Percentiles rank a stretch among this genome's conserved stretches.
These are phyloP conservation scores for Choloepus didactylus DNA, from an alignment of 2,797 vertebrate species.

Conservation along the genomic window DNA sequence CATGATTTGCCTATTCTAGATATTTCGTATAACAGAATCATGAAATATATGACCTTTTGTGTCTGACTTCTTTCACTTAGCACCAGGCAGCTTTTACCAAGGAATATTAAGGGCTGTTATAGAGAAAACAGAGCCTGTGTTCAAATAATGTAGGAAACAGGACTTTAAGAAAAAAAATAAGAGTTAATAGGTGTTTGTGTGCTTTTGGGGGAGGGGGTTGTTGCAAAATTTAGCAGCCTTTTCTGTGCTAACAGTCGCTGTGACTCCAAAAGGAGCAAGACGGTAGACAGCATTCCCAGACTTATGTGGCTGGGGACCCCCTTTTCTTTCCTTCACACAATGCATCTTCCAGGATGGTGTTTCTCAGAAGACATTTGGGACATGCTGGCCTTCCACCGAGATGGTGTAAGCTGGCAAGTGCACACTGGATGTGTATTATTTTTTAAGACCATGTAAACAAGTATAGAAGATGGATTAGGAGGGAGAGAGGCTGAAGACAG, in stretches of 20 bases:
- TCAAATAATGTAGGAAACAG: not conserved
- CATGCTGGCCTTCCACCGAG: not conserved
- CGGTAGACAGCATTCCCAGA: not conserved
- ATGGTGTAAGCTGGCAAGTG: not conserved
- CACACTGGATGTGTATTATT: not conserved
- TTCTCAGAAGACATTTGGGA: conserved; percentile 3
- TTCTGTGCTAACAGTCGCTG: not conserved
- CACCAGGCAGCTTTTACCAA: not conserved
- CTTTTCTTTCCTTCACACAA: not conserved
- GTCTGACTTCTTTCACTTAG: not conserved
- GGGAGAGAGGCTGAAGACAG: not conserved
- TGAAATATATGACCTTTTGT: not conserved
- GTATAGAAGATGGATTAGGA: not conserved
- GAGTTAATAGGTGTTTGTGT: not conserved
- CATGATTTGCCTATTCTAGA: not conserved
- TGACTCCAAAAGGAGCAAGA: not conserved
- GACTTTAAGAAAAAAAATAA: not conserved
- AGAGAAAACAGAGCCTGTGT: conserved; percentile 4
- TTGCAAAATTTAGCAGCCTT: not conserved
- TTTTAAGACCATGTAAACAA: conserved; percentile 16
- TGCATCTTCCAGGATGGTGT: not conserved
- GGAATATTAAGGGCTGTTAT: not conserved
- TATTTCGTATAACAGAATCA: not conserved
- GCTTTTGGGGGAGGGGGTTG: not conserved
- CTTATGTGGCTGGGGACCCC: not conserved